These are phyloP conservation scores for Aporophyla lueneburgensis DNA, from an alignment of 2,888 invertebrate species.

Conservation along the genomic window DNA sequence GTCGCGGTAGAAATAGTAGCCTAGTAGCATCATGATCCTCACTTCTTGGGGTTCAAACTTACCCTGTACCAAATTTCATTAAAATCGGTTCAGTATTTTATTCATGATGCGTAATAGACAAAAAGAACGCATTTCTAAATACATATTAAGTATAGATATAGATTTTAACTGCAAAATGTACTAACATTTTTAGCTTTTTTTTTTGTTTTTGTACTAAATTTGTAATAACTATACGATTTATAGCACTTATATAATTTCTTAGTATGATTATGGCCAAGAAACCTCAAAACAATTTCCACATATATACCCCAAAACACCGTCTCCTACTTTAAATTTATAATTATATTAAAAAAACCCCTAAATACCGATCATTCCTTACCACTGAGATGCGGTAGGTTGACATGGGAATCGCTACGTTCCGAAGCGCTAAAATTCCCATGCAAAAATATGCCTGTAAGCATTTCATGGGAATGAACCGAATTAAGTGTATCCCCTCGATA, in stretches of 20 bases:
- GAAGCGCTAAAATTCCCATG: conserved; percentile 79
- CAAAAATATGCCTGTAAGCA: conserved; percentile 75
- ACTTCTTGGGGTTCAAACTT: too few species aligned
- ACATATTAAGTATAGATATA: too few species aligned
- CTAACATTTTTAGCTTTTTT: too few species aligned
- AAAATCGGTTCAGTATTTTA: too few species aligned
- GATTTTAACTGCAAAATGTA: too few species aligned
- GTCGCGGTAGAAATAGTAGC: too few species aligned
- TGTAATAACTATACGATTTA: too few species aligned
- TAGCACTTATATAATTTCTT: neutral
- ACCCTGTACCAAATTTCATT: too few species aligned
- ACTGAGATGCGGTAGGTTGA: conserved; percentile 78
- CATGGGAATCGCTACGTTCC: conserved; percentile 72
- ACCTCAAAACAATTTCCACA: conserved; percentile 9
- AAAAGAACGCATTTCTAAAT: too few species aligned
- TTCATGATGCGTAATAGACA: too few species aligned
- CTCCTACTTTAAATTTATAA: conserved; percentile 25
- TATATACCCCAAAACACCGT: conserved; percentile 6
- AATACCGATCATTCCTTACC: conserved; percentile 72
- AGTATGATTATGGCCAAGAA: neutral
- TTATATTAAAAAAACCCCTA: conserved; percentile 44
- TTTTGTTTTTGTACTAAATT: too few species aligned
- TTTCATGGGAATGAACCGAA: conserved; percentile 85
- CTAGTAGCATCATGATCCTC: too few species aligned
- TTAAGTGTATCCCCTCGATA: conserved; percentile 72